A percentile compares a stretch with the other conserved stretches of the same genome.
Evolutionary conservation across 2,888 invertebrate species (phyloP).

Genomic region (Nezara viridula): DNA sequence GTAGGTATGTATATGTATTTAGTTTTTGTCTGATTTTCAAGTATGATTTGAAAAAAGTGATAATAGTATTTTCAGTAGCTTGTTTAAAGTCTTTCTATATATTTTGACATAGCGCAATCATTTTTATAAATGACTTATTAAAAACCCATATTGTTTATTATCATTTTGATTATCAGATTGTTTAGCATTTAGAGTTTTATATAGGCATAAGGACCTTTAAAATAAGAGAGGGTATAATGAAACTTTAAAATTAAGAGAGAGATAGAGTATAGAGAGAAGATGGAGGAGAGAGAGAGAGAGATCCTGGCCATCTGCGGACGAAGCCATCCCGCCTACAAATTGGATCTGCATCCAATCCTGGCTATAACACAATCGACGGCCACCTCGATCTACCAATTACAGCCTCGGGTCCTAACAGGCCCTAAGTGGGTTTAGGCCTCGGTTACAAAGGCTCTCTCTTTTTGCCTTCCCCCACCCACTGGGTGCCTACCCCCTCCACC

Average conservation of each 20-base stretch:
- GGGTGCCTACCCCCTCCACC: background rate
- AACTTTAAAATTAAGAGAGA: background rate
- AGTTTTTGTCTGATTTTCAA: too few species aligned
- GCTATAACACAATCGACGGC: background rate
- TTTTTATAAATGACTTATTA: too few species aligned
- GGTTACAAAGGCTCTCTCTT: background rate
- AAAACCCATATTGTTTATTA: too few species aligned
- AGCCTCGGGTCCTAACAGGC: background rate
- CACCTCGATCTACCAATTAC: slow-evolving; percentile 23
- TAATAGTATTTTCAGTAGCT: too few species aligned
- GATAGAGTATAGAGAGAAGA: background rate
- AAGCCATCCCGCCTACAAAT: background rate
- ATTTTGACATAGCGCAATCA: too few species aligned
- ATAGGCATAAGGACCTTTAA: background rate
- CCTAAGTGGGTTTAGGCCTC: background rate
- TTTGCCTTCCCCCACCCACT: too few species aligned
- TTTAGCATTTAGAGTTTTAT: background rate
- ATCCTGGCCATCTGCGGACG: background rate
- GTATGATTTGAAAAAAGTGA: too few species aligned
- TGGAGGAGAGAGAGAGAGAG: background rate
- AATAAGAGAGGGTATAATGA: background rate
- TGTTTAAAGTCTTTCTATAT: too few species aligned
- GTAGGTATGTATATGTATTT: too few species aligned
- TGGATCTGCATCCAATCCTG: slow-evolving; percentile 1
- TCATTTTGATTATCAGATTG: background rate